Evolutionary conservation across 2,797 vertebrate genomes (phyloP).

Genomic region (Philypnodon macrostomus): DNA sequence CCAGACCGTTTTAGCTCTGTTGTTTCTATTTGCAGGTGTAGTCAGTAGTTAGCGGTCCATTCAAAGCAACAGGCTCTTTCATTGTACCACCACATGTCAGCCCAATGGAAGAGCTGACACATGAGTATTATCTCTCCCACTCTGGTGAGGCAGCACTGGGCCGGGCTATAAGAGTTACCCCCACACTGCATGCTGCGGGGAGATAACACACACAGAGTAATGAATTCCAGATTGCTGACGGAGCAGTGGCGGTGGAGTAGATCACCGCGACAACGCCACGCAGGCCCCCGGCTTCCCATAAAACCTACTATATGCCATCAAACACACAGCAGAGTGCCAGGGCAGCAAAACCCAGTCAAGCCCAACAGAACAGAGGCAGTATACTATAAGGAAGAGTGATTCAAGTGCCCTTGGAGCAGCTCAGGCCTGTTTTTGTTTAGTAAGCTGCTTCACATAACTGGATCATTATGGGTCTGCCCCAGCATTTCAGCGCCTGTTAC

Average conservation of each 20-base stretch:
- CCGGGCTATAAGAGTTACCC: constrained; percentile 77
- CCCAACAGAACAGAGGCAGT: constrained; percentile 53
- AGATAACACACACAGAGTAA: constrained; percentile 85
- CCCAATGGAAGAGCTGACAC: constrained; percentile 83
- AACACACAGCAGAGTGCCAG: constrained; percentile 54
- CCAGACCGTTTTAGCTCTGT: constrained; percentile 34
- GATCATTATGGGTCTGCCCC: constrained; percentile 42
- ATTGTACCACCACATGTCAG: constrained; percentile 61
- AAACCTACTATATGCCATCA: constrained; percentile 66
- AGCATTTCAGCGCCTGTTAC: constrained; percentile 35
- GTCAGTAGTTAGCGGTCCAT: constrained; percentile 63
- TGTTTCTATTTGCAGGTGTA: constrained; percentile 63
- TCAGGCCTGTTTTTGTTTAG: constrained; percentile 48
- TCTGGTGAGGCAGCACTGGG: constrained; percentile 60
- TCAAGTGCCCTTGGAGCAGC: constrained; percentile 35
- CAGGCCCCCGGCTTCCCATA: constrained; percentile 57
- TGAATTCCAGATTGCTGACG: constrained; percentile 89
- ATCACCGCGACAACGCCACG: constrained; percentile 69
- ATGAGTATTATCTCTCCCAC: constrained; percentile 64
- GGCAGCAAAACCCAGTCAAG: constrained; percentile 66
- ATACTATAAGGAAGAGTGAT: constrained; percentile 50
- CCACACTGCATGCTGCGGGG: constrained; percentile 74
- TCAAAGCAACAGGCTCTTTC: constrained; percentile 61
- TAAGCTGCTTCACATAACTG: constrained; percentile 57
- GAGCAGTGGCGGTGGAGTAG: constrained; percentile 57